Base-by-base conservation (phyloP, 2,113 vertebrate species). In the Carlito syrichta region DNA sequence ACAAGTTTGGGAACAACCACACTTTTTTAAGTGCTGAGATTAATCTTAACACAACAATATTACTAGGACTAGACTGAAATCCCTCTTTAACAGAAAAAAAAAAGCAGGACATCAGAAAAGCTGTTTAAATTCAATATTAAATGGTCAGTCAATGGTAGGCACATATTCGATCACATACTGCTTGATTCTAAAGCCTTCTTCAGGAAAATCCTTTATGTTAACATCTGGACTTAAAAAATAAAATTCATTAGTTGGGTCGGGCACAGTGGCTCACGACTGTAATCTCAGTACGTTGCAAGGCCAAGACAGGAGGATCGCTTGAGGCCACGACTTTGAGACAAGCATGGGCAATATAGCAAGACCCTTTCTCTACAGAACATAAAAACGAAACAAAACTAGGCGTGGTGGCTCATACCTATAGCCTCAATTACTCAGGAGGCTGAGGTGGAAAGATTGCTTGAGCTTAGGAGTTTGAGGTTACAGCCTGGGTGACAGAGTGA, bases 171-270 rank as follows among this genome's bases (percentile, higher is more conserved):
- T n/a, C 32, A 38, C 4, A 0, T 22, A 27, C 45, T 88, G 52
- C 54, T 78, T 45, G 79, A 73, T 68, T 86, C 48, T 73, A 66
- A 95, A 93, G 38, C 3, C 10, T 63, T 86, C 74, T 89, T 85
- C 54, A 77, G 50, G 48, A 35, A 96, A 91, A 82, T 74, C 16
- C 45, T 96, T 86, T 25, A 20, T 73, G n/a, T 17, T 79, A n/a
- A n/a, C 48, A 68, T 68, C 48, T 35, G 63, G 62, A 30, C 10
- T 25, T 35, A 7, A 38, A 58, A 62, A 69, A 43, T 23, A 60
- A 60, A 60, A 11, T 20, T 60, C 58, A 60, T 60, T n/a, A n/a
- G n/a, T n/a, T n/a, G n/a, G 23, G 58, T 9, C 23, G 2, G 58
- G 23, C 9, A 0, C 23, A 25, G 58, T 60, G 58, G 58, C 58